Evolutionary conservation across 1,140 invertebrate species (phyloP).

Genomic region (Acromyrmex heyeri): DNA sequence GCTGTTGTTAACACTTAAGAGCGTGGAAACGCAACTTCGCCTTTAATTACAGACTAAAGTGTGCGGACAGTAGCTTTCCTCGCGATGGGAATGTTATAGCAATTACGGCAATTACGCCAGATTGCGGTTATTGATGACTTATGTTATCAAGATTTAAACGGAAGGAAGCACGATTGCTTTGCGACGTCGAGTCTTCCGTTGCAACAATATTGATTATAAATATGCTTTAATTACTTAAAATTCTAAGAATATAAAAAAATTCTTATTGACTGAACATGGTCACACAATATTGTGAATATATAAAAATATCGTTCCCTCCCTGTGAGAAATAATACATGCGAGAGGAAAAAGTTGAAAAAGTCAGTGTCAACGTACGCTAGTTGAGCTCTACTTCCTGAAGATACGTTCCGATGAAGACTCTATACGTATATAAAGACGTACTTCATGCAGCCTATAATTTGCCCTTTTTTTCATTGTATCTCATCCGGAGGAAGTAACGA

Average conservation of each 20-base stretch:
- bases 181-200: background rate
- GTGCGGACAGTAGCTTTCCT: constrained; percentile 32
- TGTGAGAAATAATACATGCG: constrained; percentile 1
- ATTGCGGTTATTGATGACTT: constrained; percentile 51
- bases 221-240: background rate
- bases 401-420: constrained; percentile 48
- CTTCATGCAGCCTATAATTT: constrained; percentile 38
- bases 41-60: constrained; percentile 28
- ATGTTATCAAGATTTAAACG: constrained; percentile 27
- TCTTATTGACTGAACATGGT: background rate
- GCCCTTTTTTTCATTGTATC: constrained; percentile 45
- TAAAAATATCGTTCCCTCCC: background rate
- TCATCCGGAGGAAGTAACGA: constrained; percentile 50
- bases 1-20: constrained; percentile 35
- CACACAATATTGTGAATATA: background rate
- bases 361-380: constrained; percentile 22
- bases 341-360: constrained; percentile 3
- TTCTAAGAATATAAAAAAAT: background rate
- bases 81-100: constrained; percentile 37
- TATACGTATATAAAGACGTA: constrained; percentile 43
- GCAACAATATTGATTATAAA: background rate
- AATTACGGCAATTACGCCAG: constrained; percentile 37
- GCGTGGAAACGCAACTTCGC: constrained; percentile 37
- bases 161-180: constrained; percentile 13
- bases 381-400: constrained; percentile 41